These are phyloP conservation scores for Halictus quadricinctus DNA, from an alignment of 2,888 invertebrate species.

Conservation along the genomic window DNA sequence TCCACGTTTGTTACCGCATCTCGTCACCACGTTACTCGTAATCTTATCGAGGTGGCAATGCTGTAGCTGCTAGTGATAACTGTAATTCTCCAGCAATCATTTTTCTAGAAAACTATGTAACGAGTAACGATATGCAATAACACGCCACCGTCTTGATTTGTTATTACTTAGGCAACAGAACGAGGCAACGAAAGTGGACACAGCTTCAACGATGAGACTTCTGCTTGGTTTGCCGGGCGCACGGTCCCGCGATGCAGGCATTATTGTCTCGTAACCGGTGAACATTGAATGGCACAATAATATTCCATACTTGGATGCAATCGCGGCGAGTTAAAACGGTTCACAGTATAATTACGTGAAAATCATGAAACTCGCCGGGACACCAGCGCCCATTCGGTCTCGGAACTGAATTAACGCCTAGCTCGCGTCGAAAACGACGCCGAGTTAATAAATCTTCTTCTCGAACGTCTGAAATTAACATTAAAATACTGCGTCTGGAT, in stretches of 20 bases:
- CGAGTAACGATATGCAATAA: neutral
- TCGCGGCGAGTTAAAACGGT: neutral
- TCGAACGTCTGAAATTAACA: slow-evolving; percentile 53
- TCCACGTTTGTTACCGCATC: neutral
- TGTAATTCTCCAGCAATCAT: neutral
- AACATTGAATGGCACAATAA: neutral
- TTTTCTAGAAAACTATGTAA: neutral
- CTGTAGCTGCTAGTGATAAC: neutral
- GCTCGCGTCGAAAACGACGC: slow-evolving; percentile 38
- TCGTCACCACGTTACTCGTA: neutral
- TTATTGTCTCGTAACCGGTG: neutral
- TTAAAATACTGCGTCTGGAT: slow-evolving; percentile 42
- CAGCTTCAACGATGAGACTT: neutral
- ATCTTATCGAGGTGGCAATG: neutral
- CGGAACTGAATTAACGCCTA: slow-evolving; percentile 35
- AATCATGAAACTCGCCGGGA: slow-evolving; percentile 29
- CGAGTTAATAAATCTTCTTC: slow-evolving; percentile 54
- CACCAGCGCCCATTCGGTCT: neutral
- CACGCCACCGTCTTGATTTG: neutral
- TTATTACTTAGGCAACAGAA: neutral
- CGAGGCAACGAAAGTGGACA: neutral
- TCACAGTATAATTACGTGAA: slow-evolving; percentile 39
- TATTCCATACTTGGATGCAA: neutral
- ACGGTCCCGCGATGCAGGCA: neutral
- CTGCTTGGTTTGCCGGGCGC: neutral